These are phyloP conservation scores for Wasmannia auropunctata DNA, from an alignment of 1,140 invertebrate species.

Conservation along the genomic window DNA sequence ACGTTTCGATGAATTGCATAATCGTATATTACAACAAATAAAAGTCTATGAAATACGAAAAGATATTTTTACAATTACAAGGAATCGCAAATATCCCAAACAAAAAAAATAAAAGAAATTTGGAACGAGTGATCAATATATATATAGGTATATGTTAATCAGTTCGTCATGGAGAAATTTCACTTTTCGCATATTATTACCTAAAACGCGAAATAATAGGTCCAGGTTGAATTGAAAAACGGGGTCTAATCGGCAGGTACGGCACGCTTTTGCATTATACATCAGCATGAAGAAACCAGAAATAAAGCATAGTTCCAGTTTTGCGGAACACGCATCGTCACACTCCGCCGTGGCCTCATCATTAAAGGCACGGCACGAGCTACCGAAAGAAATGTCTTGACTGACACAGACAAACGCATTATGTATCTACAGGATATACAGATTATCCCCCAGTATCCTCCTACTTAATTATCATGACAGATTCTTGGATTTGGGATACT, in stretches of 20 bases:
- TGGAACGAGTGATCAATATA: not conserved
- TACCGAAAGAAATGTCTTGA: conserved; percentile 59
- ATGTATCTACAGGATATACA: not conserved
- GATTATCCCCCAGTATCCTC: not conserved
- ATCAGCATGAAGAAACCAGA: conserved; percentile 15
- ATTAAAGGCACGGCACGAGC: conserved; percentile 76
- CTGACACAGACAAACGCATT: not conserved
- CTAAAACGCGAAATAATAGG: not conserved
- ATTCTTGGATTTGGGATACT: not conserved
- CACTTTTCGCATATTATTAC: not conserved
- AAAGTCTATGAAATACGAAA: not conserved
- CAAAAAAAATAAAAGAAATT: not conserved
- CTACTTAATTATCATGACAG: not conserved
- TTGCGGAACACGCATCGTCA: conserved; percentile 65
- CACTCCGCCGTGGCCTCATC: conserved; percentile 62
- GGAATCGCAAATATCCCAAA: not conserved
- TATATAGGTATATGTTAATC: not conserved
- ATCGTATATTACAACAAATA: not conserved
- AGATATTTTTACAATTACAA: not conserved
- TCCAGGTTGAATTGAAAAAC: not conserved
- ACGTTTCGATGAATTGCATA: not conserved
- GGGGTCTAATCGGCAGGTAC: not conserved
- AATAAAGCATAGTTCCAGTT: conserved; percentile 24
- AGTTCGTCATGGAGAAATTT: not conserved
- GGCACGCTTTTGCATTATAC: conserved; percentile 46